A percentile compares a stretch with the other conserved stretches of the same genome.
phyloP scores from a whole-genome alignment of 92 coral and sea anemone genomes.

The Desmophyllum pertusum region DNA sequence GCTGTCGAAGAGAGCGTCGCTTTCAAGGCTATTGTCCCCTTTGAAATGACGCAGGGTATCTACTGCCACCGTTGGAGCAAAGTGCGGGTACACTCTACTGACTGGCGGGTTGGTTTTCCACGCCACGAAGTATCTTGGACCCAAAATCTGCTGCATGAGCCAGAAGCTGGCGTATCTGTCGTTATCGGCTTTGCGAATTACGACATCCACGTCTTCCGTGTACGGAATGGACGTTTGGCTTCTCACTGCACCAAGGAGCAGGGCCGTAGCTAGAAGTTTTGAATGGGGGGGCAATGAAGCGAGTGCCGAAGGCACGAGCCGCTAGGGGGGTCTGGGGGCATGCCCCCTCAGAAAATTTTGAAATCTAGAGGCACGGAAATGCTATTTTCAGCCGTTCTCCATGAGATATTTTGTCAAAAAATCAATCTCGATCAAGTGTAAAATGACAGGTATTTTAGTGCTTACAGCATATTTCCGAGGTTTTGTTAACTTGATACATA shows the following conservation, averaged over 20 bases:
- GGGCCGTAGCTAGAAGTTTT: too few species aligned
- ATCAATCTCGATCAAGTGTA: too few species aligned
- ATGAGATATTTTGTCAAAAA: too few species aligned
- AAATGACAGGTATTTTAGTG: too few species aligned
- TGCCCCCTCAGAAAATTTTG: too few species aligned
- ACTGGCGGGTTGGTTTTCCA: constrained; percentile 18
- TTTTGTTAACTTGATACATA: too few species aligned
- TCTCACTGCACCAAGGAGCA: constrained; percentile 65
- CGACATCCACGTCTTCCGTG: constrained; percentile 51
- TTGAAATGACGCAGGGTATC: constrained; percentile 7
- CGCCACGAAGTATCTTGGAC: constrained; percentile 21
- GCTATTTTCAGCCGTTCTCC: too few species aligned
- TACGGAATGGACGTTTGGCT: constrained; percentile 55
- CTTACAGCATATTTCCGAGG: too few species aligned
- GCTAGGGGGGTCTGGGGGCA: too few species aligned
- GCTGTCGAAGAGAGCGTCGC: background rate
- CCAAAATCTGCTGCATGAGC: constrained; percentile 1
- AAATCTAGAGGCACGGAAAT: too few species aligned
- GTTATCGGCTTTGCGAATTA: constrained; percentile 23
- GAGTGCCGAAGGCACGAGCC: too few species aligned
- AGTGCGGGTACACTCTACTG: constrained; percentile 9
- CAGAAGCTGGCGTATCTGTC: constrained; percentile 1
- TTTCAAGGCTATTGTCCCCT: constrained; percentile 8
- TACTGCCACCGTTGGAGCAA: constrained; percentile 6
- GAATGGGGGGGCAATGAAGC: too few species aligned